Base-by-base conservation (phyloP, 2,888 invertebrate genomes). In the Phengaris arion region DNA sequence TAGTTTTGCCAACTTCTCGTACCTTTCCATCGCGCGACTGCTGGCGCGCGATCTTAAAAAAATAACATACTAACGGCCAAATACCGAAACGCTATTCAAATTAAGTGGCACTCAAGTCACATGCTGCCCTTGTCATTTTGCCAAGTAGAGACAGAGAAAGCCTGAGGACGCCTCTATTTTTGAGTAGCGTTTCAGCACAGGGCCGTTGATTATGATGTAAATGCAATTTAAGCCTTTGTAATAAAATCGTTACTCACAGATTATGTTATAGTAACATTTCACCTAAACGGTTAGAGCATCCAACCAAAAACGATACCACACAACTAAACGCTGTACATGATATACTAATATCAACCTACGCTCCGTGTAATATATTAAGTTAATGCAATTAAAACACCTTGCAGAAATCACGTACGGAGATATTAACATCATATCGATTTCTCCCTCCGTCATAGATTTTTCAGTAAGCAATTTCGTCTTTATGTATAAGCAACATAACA, bases 1-100 rank as follows among this genome's bases (percentile, higher is more conserved):
- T 74, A 99, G 95, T 84, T 98, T 97, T 77, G 97, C 97, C 76
- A 99, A 94, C 89, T 98, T 98, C 92, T 99, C 99, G 93, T 99
- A 99, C 75, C 98, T 95, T 94, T 98, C 98, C 98, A 98, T 98
- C 84, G 96, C 95, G 91, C 96, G 96, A 86, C 97, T 97, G 80
- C 96, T 96, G 81, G 97, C 97, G 86, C 97, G 95, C 82, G 97
- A 96, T 94, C 97, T 97, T 89, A 6, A 48, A 68, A 45, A 8
- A 2, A 22, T 52, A 10, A 9, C 22, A 9, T 5, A 22, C 22
- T 9, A 10, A 59, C 59, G 22, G 22, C 10, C 59, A 15, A 35
- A 59, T 59, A 59, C 59, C 22, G 22, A 59, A 59, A 59, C 59
- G 22, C 59, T 59, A 59, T 22, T 59, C 10, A 57, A 57, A 57